Base-by-base conservation (phyloP, 1,140 invertebrate species). In the Drosophila nannoptera region DNA sequence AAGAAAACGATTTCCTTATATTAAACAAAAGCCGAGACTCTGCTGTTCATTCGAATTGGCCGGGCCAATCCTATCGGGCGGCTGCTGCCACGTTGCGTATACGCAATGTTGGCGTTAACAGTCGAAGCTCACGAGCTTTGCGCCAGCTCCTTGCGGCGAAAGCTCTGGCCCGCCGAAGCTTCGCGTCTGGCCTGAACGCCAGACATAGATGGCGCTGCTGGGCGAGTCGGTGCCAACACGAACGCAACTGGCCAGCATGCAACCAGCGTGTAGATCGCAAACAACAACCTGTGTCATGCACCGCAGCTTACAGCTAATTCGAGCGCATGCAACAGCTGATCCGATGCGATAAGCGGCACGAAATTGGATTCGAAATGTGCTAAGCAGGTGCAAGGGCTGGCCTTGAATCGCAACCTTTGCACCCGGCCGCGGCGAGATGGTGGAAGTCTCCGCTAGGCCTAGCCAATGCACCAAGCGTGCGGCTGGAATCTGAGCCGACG, bases 1-100 rank as follows among this genome's bases (percentile, higher is more conserved):
- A 83, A 84, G 78, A 84, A 78, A 83, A 78, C 68, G 75, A 83
- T 83, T 83, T 83, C 75, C 75, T 83, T 83, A 83, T 73, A 78
- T 84, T 73, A 78, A 70, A 50, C 22, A 22, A 22, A 22, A 22
- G 1, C 1, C 22, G 3, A 22, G 22, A 22, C 22, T 22, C 22
- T 1, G 22, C 22, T 2, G 22, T 22, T 22, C 22, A 22, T 22
- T 22, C 22, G 22, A 22, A 22, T 22, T 1, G 22, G 22, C 1
- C 22, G 1, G 22, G 22, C 22, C 22, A 22, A 22, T 22, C 22
- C 22, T 2, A 22, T 22, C 1, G 22, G 22, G 22, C 22, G 22
- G 22, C 1, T 22, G 1, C 22, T 22, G 22, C 22, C 45, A 32
- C 11, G 29, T 54, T 33, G 11, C 33, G 33, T 14, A 36, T 53